Base-by-base conservation (phyloP, 2,113 vertebrate genomes). In the Asarcornis scutulata region DNA sequence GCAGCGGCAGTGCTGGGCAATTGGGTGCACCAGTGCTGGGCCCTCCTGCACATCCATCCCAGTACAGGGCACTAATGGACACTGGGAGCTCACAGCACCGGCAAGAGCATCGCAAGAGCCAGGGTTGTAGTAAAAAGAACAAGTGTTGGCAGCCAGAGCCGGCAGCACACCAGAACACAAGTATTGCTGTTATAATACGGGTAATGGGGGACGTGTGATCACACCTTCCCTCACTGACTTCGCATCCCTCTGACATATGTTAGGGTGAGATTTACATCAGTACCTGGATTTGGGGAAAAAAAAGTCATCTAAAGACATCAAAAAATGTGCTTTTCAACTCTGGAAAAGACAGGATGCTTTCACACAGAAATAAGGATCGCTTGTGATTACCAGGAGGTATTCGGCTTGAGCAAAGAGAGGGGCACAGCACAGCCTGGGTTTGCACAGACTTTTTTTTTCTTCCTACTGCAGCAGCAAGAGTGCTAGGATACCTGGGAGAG, bases 31-130 rank as follows among this genome's bases (percentile, higher is more conserved):
- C 59, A 58, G 59, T 25, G 46, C n/a, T 20, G 44, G 42, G 20
- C 27, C 7, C 10, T 66, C 12, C 34, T 3, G 23, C 17, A 9
- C 23, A 2, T 55, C 73, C n/a, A 7, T 10, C 58, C 13, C 4
- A 32, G 46, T 16, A 1, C 7, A n/a, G 36, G 16, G 40, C 40
- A 40, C 13, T 18, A 46, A 17, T 0, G 0, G 63, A 17, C 73
- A 48, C 17, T 20, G 10, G 36, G 46, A 53, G 14, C 6, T 46
- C 4, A 12, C 7, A 72, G 34, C 64, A 50, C 10, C 7, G 2
- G 13, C 38, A 36, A 31, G 56, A 79, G 66, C 17, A 36, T 25
- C 6, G 1, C 0, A 3, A 74, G 17, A 66, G 32, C 21, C 66
- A 26, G 40, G 40, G 17, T 16, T 50, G 74, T n/a, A 31, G 36